Evolutionary conservation across 2,113 vertebrate species (phyloP), one percentile per base, ranked within the genome.

Genomic region (Ellobius talpinus): DNA sequence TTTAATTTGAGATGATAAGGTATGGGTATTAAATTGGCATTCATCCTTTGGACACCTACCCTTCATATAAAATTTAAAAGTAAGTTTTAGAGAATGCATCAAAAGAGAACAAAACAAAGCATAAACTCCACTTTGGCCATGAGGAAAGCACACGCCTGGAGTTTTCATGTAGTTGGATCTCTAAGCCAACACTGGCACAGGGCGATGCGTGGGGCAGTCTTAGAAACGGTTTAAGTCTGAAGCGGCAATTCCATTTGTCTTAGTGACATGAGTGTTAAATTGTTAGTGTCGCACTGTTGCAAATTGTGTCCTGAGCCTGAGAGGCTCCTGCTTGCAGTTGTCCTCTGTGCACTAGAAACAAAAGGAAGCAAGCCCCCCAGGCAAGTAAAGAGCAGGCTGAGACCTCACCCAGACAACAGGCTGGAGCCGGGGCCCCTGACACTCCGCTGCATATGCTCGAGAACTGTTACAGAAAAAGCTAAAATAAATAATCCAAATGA

Each of bases 211-310:
- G 87, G 96, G 89, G 94, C 93, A 95, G 68, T 94, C 95, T 97
- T 97, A 97, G 95, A 97, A 92, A 97, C 89, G 97, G 97, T 98
- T 97, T 97, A 97, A 94, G 97, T 97, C 96, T 97, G 82, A 97
- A 86, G 94, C 93, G 61, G 95, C 93, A 96, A 96, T 97, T 97
- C 92, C 96, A 97, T 98, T 96, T 94, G 96, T 97, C 97, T 98
- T 95, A 87, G 89, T 98, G 97, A 97, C 96, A 50, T 68, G 86
- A 89, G 90, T 97, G 97, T 98, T 96, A 97, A 98, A 96, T 87
- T 98, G 96, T 98, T 98, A 97, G 95, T 90, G 92, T 89, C 89
- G 81, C 91, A 70, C 81, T 97, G 74, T 97, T 98, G 97, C 96
- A 96, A 97, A 97, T 96, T 91, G 97, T 97, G 95, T 95, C 91